phyloP scores from a whole-genome alignment of 2,888 invertebrate genomes.

The Drosophila yooni region DNA sequence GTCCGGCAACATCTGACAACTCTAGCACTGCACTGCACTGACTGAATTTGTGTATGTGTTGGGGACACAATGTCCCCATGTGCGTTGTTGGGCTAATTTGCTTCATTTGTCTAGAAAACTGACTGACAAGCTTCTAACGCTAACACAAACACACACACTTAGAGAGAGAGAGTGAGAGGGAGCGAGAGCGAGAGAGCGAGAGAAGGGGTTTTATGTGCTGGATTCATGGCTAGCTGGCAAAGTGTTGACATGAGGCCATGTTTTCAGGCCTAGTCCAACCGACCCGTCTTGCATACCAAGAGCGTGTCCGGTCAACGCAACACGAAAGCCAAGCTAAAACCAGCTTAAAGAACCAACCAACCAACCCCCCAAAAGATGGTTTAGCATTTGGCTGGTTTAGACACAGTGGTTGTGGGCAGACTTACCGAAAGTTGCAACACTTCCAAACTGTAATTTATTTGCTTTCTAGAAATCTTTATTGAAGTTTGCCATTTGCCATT shows the following conservation, averaged over 20 bases:
- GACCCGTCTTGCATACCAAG: constrained; percentile 3
- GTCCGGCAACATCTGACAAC: constrained; percentile 22
- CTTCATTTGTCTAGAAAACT: constrained; percentile 68
- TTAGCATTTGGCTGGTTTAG: not conserved
- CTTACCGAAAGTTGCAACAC: not conserved
- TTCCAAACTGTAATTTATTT: not conserved
- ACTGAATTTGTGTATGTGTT: constrained; percentile 25
- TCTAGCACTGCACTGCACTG: constrained; percentile 14
- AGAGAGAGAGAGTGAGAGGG: constrained; percentile 2
- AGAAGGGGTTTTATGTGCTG: constrained; percentile 16
- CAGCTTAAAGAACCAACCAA: constrained; percentile 9
- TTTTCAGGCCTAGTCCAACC: constrained; percentile 43
- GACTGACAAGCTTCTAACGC: constrained; percentile 43
- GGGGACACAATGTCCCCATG: constrained; percentile 62
- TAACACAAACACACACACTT: constrained; percentile 18
- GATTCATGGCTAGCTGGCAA: constrained; percentile 53
- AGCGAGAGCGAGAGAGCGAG: not conserved
- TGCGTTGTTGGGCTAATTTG: constrained; percentile 76
- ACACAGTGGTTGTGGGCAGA: constrained; percentile 1
- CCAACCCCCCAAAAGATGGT: constrained; percentile 5
- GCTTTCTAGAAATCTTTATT: not conserved
- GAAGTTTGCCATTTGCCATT: too few relatives aligned
- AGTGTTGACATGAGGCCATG: constrained; percentile 73
- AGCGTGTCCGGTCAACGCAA: constrained; percentile 26
- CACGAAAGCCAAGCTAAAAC: constrained; percentile 57